Evolutionary conservation across 2,888 invertebrate species (phyloP).

Genomic region (Malacosoma neustria): DNA sequence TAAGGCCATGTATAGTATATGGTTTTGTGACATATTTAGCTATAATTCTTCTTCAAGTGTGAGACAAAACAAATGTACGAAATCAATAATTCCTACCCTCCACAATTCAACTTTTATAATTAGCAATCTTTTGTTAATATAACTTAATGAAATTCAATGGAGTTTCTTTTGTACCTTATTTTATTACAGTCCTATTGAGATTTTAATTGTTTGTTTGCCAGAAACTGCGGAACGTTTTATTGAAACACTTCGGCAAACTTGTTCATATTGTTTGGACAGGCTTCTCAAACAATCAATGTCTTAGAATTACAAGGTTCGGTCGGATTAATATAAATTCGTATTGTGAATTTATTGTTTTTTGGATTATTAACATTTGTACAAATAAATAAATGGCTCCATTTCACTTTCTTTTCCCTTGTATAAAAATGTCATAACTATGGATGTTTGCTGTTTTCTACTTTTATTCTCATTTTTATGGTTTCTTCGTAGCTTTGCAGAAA

Average conservation of each 20-base stretch:
- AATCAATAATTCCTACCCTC: too few relatives aligned
- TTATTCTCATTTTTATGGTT: too few relatives aligned
- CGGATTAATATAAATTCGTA: background rate
- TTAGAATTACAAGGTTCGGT: background rate
- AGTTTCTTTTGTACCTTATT: constrained; percentile 40
- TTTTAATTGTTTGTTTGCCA: constrained; percentile 54
- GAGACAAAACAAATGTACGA: too few relatives aligned
- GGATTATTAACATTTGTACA: background rate
- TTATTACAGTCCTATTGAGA: constrained; percentile 38
- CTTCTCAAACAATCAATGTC: background rate
- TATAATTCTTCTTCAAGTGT: too few relatives aligned
- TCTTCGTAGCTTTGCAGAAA: too few relatives aligned
- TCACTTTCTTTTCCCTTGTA: too few relatives aligned
- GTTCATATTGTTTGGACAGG: constrained; percentile 56
- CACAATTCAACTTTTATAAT: background rate
- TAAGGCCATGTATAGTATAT: too few relatives aligned
- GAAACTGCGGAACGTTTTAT: constrained; percentile 42
- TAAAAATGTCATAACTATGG: too few relatives aligned
- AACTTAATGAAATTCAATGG: constrained; percentile 2
- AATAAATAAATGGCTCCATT: background rate
- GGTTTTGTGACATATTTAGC: too few relatives aligned
- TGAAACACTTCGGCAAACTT: constrained; percentile 52
- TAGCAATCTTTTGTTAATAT: background rate
- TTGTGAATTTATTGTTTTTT: background rate
- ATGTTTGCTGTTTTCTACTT: too few relatives aligned